phyloP scores from a whole-genome alignment of 2,797 vertebrate genomes.

The Corythornis leucogaster region DNA sequence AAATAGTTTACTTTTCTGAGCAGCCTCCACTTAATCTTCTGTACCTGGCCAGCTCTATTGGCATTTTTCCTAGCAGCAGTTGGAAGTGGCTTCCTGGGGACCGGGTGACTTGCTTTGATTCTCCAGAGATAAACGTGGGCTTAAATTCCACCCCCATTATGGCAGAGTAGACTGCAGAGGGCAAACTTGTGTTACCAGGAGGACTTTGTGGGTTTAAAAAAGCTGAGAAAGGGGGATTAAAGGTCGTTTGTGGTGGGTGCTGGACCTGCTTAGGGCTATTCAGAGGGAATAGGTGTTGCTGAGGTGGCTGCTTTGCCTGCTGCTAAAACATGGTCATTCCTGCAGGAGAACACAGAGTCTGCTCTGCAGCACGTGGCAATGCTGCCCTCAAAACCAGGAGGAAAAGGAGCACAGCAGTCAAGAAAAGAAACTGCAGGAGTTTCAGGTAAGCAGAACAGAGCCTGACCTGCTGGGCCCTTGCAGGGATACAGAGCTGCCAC shows the following conservation, averaged over 20 bases:
- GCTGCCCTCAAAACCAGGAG: not conserved
- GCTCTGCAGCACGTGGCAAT: not conserved
- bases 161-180: not conserved
- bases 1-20: not conserved
- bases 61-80: not conserved
- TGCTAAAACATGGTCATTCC: rapidly evolving
- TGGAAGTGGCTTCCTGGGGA: not conserved
- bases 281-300: rapidly evolving
- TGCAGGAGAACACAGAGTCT: not conserved
- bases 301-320: not conserved
- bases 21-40: not conserved
- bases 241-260: not conserved
- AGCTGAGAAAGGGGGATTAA: not conserved
- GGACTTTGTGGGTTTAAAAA: not conserved
- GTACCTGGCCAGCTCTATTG: not conserved
- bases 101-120: not conserved
- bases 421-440: not conserved
- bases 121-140: not conserved
- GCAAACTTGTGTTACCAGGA: not conserved
- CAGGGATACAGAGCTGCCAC: not conserved
- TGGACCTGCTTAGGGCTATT: not conserved
- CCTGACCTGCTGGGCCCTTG: not conserved
- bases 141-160: not conserved
- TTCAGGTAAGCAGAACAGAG: not conserved
- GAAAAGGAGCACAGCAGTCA: not conserved